Evolutionary conservation across 2,888 invertebrate species (phyloP).

Genomic region (Chesias legatella): DNA sequence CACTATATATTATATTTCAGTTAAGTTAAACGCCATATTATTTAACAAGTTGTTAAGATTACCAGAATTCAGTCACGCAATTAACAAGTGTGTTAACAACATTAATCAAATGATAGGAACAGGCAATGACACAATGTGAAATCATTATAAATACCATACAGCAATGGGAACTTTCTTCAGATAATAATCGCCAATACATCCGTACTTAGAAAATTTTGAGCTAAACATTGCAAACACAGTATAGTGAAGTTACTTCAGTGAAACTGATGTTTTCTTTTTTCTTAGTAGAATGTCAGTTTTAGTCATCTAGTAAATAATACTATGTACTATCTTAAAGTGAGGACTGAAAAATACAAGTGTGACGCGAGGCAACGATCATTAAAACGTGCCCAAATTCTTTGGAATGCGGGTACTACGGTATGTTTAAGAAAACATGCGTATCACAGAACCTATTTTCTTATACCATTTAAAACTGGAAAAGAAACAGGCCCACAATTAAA

Average conservation of each 20-base stretch:
- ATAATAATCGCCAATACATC: constrained; percentile 50
- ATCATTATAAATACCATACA: constrained; percentile 67
- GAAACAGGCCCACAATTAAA: no score
- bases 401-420: no score
- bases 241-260: background rate
- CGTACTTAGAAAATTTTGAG: constrained; percentile 45
- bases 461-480: no score
- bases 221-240: constrained; percentile 41
- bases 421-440: no score
- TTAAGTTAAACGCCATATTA: no score
- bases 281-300: no score
- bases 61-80: constrained; percentile 9
- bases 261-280: constrained; percentile 1
- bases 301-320: background rate
- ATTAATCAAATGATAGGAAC: constrained; percentile 61
- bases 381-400: no score
- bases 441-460: no score
- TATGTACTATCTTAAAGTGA: background rate
- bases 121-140: constrained; percentile 68
- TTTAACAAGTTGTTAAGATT: no score
- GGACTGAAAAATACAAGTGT: background rate
- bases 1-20: no score
- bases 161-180: constrained; percentile 45
- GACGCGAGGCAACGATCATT: no score
- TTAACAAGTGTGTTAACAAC: constrained; percentile 19